Evolutionary conservation across 1,140 invertebrate genomes (phyloP).

Genomic region (Sycophila sp.): DNA sequence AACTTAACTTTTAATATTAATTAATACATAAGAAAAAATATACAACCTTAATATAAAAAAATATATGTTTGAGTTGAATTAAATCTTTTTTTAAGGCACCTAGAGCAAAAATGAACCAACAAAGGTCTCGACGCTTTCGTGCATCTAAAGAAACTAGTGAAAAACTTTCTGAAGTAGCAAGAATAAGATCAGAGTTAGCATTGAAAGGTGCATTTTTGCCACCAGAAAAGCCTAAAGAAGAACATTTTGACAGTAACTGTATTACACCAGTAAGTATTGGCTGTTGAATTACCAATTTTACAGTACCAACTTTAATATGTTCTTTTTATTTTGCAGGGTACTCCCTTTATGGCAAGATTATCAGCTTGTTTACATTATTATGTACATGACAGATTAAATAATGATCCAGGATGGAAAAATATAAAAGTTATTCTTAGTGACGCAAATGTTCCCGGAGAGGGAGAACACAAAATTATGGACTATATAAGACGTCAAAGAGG

Average conservation of each 20-base stretch:
- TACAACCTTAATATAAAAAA: not conserved
- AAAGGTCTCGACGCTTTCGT: conserved; percentile 94
- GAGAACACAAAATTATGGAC: conserved; percentile 99
- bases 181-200: conserved; percentile 79
- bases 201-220: conserved; percentile 85
- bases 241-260: conserved; percentile 98
- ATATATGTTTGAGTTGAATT: conserved; percentile 20
- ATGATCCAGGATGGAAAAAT: conserved; percentile 93
- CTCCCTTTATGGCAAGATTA: conserved; percentile 96
- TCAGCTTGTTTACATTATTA: conserved; percentile 96
- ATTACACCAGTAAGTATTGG: conserved; percentile 84
- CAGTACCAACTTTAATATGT: conserved; percentile 13
- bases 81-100: conserved; percentile 88
- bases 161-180: conserved; percentile 86
- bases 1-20: not conserved
- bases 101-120: conserved; percentile 99
- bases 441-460: conserved; percentile 98
- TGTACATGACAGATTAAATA: conserved; percentile 93
- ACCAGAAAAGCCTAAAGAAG: conserved; percentile 88
- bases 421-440: conserved; percentile 98
- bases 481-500: conserved; percentile 95
- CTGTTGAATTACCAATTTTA: not conserved
- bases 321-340: conserved; percentile 73
- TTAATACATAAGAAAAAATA: too few species aligned
- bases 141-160: conserved; percentile 95